A percentile compares a stretch with the other conserved stretches of the same genome.
Conservation (phyloP, 2,888 invertebrate genomes). For the Lamellibrachia satsuma region DNA sequence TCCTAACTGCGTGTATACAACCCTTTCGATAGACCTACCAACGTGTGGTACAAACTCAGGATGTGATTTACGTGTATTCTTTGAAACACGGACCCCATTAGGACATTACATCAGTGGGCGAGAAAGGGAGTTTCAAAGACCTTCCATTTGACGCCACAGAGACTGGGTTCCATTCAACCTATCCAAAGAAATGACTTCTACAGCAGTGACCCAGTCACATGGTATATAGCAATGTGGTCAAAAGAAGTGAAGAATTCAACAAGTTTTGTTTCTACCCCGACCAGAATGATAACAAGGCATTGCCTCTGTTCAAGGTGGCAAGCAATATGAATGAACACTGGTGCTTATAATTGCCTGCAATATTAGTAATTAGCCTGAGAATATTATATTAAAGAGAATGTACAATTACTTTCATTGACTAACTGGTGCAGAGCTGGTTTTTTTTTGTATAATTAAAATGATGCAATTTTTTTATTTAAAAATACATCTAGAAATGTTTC, state of each 20-base stretch:
- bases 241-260: neutral
- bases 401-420: neutral
- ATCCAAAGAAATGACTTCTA: neutral
- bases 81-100: neutral
- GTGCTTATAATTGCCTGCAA: neutral
- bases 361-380: neutral
- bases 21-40: neutral
- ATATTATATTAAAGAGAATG: neutral
- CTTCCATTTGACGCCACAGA: neutral
- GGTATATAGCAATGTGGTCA: neutral
- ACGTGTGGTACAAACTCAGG: constrained; percentile 5
- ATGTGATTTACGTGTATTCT: neutral
- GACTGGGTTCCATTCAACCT: neutral
- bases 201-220: neutral
- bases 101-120: neutral
- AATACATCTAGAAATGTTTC: too few relatives aligned
- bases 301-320: neutral
- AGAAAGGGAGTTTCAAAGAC: neutral
- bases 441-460: neutral
- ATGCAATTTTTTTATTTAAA: neutral
- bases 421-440: neutral
- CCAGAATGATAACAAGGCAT: neutral
- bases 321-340: neutral
- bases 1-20: neutral
- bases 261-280: neutral